Percentiles rank a stretch among this genome's conserved stretches.
Conservation (phyloP, 2,888 invertebrate species). For the Cephonodes hylas region DNA sequence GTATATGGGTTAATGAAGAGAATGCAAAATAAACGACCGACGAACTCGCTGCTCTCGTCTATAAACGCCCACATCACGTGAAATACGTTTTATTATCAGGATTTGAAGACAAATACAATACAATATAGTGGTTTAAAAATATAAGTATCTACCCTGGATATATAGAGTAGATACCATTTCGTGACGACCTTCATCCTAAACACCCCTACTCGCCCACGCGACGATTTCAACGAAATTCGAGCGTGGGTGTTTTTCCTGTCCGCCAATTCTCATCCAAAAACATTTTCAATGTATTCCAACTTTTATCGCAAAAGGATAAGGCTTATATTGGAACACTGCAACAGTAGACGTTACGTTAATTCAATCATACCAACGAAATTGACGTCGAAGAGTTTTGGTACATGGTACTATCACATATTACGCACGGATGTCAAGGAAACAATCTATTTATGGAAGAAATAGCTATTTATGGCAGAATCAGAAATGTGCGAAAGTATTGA, state of each 20-base stretch:
- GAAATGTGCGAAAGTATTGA: neutral
- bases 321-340: neutral
- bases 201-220: neutral
- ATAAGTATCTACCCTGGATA: no score
- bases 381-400: neutral
- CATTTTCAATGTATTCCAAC: neutral
- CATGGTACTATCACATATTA: neutral
- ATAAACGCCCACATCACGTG: no score
- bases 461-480: neutral
- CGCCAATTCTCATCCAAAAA: neutral
- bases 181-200: neutral
- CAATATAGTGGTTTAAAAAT: no score
- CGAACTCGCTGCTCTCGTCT: no score
- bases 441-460: neutral
- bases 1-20: no score
- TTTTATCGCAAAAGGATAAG: neutral
- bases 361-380: neutral
- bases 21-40: no score
- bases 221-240: neutral
- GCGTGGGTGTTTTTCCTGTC: neutral
- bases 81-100: no score
- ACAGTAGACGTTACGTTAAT: neutral
- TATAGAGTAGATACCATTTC: no score
- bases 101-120: no score
- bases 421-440: neutral